Conservation (phyloP, 2,888 invertebrate species). For the Peribatodes rhomboidaria region DNA sequence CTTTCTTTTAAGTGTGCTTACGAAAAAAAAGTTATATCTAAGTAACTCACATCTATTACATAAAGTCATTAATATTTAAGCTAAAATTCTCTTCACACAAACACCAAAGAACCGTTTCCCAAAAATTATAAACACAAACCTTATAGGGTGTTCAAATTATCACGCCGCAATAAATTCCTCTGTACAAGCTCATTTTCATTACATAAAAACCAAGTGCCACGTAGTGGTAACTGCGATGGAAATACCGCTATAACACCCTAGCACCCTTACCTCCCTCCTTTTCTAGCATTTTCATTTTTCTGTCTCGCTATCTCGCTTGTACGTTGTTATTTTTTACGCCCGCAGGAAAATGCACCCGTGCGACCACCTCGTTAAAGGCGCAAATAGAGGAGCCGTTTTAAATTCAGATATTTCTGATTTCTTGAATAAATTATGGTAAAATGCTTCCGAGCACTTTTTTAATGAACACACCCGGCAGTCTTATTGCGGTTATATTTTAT, state of each 20-base stretch:
- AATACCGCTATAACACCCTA: slow-evolving; percentile 53
- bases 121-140: slow-evolving; percentile 17
- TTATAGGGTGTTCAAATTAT: slow-evolving; percentile 47
- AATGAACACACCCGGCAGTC: slow-evolving; percentile 19
- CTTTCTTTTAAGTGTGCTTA: no score
- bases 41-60: no score
- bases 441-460: slow-evolving; percentile 31
- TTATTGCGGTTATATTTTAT: slow-evolving; percentile 18
- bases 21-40: no score
- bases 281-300: background rate
- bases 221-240: slow-evolving; percentile 50
- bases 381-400: slow-evolving; percentile 49
- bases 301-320: slow-evolving; percentile 37
- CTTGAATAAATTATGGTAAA: slow-evolving; percentile 32
- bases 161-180: slow-evolving; percentile 49
- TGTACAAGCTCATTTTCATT: slow-evolving; percentile 61
- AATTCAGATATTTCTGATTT: slow-evolving; percentile 43
- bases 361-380: slow-evolving; percentile 50
- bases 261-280: slow-evolving; percentile 41
- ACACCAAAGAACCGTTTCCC: no score
- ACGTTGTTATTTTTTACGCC: slow-evolving; percentile 58
- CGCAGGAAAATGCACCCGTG: slow-evolving; percentile 49
- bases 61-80: no score
- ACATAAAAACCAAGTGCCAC: slow-evolving; percentile 58
- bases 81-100: no score